These are phyloP conservation scores for Yponomeuta plumbellus DNA, from an alignment of 2,888 invertebrate genomes.

Conservation along the genomic window DNA sequence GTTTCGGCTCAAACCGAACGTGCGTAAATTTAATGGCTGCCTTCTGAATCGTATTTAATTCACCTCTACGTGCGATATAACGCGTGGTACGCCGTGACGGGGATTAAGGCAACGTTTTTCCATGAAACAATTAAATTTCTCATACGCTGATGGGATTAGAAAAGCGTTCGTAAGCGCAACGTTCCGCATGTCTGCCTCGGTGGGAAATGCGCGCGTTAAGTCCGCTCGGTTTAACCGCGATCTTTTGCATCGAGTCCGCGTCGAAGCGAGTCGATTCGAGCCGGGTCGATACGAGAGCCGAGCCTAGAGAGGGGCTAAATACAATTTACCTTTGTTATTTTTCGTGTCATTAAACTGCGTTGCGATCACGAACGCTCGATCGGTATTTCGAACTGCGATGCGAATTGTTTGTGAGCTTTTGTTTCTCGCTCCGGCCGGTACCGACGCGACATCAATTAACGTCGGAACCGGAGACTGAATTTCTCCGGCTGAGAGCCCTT, in stretches of 20 bases:
- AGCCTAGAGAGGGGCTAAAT: constrained; percentile 69
- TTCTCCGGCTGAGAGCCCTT: constrained; percentile 53
- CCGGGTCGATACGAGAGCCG: constrained; percentile 58
- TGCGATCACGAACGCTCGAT: constrained; percentile 72
- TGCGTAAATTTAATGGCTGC: constrained; percentile 71
- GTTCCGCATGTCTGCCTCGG: constrained; percentile 17
- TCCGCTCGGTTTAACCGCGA: constrained; percentile 56
- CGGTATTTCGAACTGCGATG: constrained; percentile 73
- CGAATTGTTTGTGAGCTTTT: constrained; percentile 76
- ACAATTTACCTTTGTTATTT: constrained; percentile 78
- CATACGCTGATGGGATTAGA: constrained; percentile 60
- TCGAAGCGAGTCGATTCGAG: constrained; percentile 44
- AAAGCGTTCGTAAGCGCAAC: constrained; percentile 39
- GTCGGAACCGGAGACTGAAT: constrained; percentile 63
- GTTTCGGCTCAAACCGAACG: constrained; percentile 63
- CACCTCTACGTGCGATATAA: constrained; percentile 51
- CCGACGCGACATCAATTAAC: constrained; percentile 75
- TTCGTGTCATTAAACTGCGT: constrained; percentile 77
- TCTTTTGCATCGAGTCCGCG: constrained; percentile 43
- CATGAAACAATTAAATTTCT: constrained; percentile 70
- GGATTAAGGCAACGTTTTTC: constrained; percentile 59
- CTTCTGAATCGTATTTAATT: constrained; percentile 65
- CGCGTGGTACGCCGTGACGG: constrained; percentile 44
- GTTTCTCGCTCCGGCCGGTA: constrained; percentile 63
- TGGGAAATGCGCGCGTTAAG: constrained; percentile 34